Base-by-base conservation (phyloP, 2,113 vertebrate genomes). In the Felis chaus region DNA sequence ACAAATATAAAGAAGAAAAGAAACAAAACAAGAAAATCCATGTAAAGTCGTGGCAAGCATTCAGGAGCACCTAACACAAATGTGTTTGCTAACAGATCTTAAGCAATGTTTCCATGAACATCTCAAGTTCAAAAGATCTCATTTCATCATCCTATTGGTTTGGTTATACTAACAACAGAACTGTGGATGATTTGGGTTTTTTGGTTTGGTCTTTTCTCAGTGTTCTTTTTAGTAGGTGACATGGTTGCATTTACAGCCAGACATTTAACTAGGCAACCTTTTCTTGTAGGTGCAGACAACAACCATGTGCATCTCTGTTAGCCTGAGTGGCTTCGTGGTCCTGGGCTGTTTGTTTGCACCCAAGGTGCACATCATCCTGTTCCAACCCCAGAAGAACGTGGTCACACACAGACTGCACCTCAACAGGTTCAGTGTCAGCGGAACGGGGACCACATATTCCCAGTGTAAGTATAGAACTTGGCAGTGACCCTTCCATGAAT, bases 331-430 rank as follows among this genome's bases (percentile, higher is more conserved):
- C 73, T 99, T 99, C 1, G 99, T 99, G 98, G 99, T 99, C 83
- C 98, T 99, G 98, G 99, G 99, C 92, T 99, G 99, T 93, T 98
- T 99, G 99, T 99, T 99, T 92, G 99, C 99, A 0, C 99, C 99
- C 82, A 99, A 99, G 98, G 99, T 99, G 92, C 99, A 99, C 97
- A 99, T 99, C 93, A 99, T 99, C 98, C 99, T 99, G 98, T 99
- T 99, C 98, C 99, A 99, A 98, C 99, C 99, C 53, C 99, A 99
- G 99, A 99, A 99, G 99, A 99, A 99, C 1, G 99, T 99, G 98
- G 99, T 99, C 97, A 99, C 99, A 41, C 99, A 99, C 98, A 99
- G 99, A 80, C 99, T 99, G 55, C 99, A 99, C 97, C 99, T 99
- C 98, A 99, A 99, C 98, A 99, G 99, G 96, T 99, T 99, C 99